Evolutionary conservation across 1,140 invertebrate species (phyloP), one percentile per base, ranked within the genome.

Genomic region (Drosophila kanapiae): DNA sequence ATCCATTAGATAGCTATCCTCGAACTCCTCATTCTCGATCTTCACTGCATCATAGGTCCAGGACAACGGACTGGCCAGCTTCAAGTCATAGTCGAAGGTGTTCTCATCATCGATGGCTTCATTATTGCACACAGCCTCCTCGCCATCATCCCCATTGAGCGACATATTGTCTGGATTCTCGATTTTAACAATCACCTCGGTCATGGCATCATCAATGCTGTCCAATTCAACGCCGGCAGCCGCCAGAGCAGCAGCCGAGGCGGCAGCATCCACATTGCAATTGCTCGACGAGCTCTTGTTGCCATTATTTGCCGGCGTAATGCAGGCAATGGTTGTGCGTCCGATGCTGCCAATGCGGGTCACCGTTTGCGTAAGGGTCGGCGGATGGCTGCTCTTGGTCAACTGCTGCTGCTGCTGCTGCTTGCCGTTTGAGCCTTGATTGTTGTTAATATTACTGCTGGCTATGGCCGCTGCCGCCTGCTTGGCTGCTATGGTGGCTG

Each of bases 31-130:
- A 14, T 91, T 91, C 76, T 93, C 92, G 23, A 91, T 91, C 59
- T 93, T 93, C 9, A 93, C 86, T 0, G 85, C 75, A 72, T 93
- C 92, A 13, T 92, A 92, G 23, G 88, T 92, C 92, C 92, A 93
- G 1, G 92, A 93, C 75, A 93, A 31, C 1, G 92, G 92, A 63
- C 91, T 92, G 42, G 85, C 91, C 54, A 93, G 40, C 54, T 93
- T 92, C 4, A 93, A 45, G 58, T 93, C 92, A 48, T 92, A 92
- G 54, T 91, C 85, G 23, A 91, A 91, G 23, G 90, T 82, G 18
- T 91, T 91, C 37, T 91, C 86, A 56, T 91, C 90, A 2, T 91
- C 83, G 27, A 84, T 80, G 1, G 86, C 87, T 68, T 82, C 91
- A 57, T 92, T 87, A 59, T 92, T 87, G 71, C 83, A 88, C 49